Evolutionary conservation across 2,888 invertebrate species (phyloP).

Genomic region (Drosophila basisetae): DNA sequence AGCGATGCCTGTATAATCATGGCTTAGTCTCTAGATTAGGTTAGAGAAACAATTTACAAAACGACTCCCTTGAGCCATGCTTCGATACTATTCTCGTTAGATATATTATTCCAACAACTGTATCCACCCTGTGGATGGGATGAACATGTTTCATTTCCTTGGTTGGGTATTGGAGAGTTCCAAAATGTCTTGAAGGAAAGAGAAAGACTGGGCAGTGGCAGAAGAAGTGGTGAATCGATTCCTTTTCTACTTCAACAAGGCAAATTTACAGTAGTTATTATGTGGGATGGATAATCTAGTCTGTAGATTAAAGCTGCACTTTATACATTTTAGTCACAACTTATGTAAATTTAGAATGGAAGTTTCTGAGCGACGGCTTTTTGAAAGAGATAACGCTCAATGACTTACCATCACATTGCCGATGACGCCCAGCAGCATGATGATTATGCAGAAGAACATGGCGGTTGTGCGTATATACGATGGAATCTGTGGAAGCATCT

Average conservation of each 20-base stretch:
- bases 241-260: neutral
- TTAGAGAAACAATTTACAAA: neutral
- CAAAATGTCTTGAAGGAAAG: too few relatives aligned
- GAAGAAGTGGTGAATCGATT: neutral
- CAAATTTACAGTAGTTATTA: neutral
- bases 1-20: neutral
- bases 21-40: neutral
- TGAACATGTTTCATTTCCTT: neutral
- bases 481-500: conserved; percentile 88
- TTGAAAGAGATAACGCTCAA: neutral
- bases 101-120: neutral
- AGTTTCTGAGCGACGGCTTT: neutral
- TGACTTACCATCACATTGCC: conserved; percentile 93
- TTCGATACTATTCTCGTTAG: neutral
- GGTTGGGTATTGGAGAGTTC: neutral
- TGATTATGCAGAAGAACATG: conserved; percentile 94
- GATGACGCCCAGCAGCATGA: conserved; percentile 95
- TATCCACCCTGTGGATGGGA: neutral
- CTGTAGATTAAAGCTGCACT: neutral
- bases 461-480: conserved; percentile 94
- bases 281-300: neutral
- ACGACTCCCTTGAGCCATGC: neutral
- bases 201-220: too few relatives aligned
- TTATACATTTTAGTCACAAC: neutral
- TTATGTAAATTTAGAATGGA: neutral